phyloP scores from a whole-genome alignment of 1,140 invertebrate genomes.

The Apolygus lucorum region DNA sequence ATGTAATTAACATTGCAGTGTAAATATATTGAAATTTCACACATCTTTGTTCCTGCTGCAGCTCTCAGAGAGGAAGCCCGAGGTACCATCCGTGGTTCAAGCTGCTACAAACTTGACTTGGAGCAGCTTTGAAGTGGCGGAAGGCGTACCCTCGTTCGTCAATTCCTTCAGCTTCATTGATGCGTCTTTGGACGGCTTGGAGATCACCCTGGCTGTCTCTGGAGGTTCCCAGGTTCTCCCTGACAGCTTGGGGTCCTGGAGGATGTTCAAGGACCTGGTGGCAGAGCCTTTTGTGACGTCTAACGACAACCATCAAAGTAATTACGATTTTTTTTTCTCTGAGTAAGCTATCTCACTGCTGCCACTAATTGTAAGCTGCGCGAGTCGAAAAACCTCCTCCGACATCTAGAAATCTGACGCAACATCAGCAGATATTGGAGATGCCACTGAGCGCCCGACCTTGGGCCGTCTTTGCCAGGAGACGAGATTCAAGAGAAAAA shows the following conservation, averaged over 20 bases:
- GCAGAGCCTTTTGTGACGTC: neutral
- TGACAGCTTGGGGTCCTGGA: neutral
- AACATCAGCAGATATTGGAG: no score
- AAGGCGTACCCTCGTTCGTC: neutral
- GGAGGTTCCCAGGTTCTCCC: neutral
- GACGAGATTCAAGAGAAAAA: no score
- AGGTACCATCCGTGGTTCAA: conserved; percentile 6
- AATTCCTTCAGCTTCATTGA: neutral
- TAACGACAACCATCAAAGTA: neutral
- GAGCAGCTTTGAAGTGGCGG: neutral
- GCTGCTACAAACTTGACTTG: neutral
- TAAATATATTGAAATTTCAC: no score
- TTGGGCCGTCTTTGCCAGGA: no score
- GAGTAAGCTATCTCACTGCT: no score
- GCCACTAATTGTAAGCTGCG: no score
- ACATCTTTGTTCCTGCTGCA: conserved; percentile 4
- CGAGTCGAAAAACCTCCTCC: no score
- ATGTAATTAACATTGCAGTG: no score
- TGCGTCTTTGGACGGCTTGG: neutral
- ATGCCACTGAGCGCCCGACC: no score
- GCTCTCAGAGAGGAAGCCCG: conserved; percentile 19
- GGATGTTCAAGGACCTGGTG: neutral
- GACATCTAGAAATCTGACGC: no score
- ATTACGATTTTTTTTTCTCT: no score
- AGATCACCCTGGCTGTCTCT: neutral